Evolutionary conservation across 2,113 vertebrate species (phyloP), one percentile per base, ranked within the genome.

Genomic region (Cnemophilus loriae): DNA sequence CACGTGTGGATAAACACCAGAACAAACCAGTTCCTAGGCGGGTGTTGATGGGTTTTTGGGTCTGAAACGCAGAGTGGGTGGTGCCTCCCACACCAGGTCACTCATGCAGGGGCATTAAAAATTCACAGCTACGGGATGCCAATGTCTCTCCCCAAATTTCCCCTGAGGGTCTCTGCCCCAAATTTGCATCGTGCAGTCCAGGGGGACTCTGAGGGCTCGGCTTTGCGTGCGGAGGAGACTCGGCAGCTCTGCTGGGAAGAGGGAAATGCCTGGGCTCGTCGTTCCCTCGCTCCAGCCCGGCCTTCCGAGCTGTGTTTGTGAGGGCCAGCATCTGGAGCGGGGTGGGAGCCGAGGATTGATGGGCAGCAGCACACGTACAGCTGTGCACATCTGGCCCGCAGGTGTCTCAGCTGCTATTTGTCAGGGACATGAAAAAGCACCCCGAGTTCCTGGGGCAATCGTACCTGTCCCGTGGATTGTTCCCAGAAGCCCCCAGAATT

Each of bases 381-480:
- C 89, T 96, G 93, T 18, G 56, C 95, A 96, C 96, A 96, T 96
- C 95, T 97, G 96, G 95, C 79, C 64, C 7, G 7, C 95, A 97
- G 95, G 95, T 96, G 95, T 44, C 84, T 63, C 42, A 3, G 91
- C 84, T 94, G 95, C 94, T 73, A 2, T 85, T 73, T 86, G 75
- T 90, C 91, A 83, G 59, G 13, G 80, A 79, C 63, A 26, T 63
- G 85, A 70, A 75, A 90, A 90, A 80, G 78, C 70, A 63, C 81
- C 84, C 42, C 1, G 0, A 57, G 53, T 63, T 93, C 18, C 2
- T 8, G 7, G 86, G 78, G 57, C 64, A 35, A 3, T 32, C 3
- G 0, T 93, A 85, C 87, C 84, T 94, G 75, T 83, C 91, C 91
- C 0, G 0, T 0, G 4, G 91, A 94, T 83, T 44, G 76, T 65